Evolutionary conservation across 2,888 invertebrate genomes (phyloP).

Genomic region (Arge pagana): DNA sequence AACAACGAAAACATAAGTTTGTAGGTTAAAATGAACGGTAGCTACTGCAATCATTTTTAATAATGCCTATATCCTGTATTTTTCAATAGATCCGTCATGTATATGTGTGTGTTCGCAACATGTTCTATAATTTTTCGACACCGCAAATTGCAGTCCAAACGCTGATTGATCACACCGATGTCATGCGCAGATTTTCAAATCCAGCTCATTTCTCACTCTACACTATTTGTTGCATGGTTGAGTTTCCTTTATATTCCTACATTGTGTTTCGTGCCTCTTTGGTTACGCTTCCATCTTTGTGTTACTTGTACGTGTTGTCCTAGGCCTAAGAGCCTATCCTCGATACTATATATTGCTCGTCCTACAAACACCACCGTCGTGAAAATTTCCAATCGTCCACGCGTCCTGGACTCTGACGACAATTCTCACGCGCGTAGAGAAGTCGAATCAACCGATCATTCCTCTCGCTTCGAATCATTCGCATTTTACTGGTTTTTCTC

Average conservation of each 20-base stretch:
- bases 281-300: conserved; percentile 59
- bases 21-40: conserved; percentile 14
- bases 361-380: background rate
- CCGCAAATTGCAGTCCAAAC: too few species aligned
- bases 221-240: conserved; percentile 58
- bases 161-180: conserved; percentile 6
- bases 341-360: background rate
- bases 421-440: too few species aligned
- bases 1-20: conserved; percentile 13
- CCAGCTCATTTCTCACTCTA: conserved; percentile 26
- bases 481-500: too few species aligned
- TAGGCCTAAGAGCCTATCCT: conserved; percentile 15
- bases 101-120: conserved; percentile 25
- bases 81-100: conserved; percentile 26
- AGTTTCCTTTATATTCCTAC: conserved; percentile 57
- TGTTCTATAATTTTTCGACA: conserved; percentile 12
- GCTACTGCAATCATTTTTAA: conserved; percentile 13
- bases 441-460: too few species aligned
- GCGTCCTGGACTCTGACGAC: too few species aligned
- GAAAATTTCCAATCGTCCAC: too few species aligned
- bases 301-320: conserved; percentile 40
- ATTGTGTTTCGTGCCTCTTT: conserved; percentile 70
- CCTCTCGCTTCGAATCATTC: too few species aligned
- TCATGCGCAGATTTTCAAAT: conserved; percentile 21
- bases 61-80: conserved; percentile 34